Percentiles rank a stretch among this genome's conserved stretches.
Evolutionary conservation across 2,797 vertebrate species (phyloP).

Genomic region (Pachyuromys duprasi): DNA sequence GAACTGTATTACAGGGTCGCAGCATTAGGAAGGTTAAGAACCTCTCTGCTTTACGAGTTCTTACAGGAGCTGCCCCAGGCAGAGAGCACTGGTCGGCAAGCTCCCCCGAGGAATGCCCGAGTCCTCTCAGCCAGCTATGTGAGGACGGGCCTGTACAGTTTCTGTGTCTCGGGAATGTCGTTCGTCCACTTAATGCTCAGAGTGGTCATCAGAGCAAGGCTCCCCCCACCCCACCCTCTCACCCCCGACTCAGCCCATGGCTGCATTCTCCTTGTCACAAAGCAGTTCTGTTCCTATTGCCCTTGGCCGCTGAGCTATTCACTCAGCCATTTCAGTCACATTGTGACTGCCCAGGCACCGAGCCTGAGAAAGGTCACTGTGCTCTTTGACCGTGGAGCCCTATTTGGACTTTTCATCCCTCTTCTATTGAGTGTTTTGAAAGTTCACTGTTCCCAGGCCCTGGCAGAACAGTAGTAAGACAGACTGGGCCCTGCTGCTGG

Average conservation of each 20-base stretch:
- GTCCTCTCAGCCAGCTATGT: not conserved
- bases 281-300: conserved; percentile 7
- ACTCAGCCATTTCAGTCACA: not conserved
- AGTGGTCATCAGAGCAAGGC: not conserved
- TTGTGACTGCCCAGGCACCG: not conserved
- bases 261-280: conserved; percentile 32
- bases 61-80: fast-evolving
- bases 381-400: not conserved
- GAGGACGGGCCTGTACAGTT: too few species aligned
- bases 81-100: not conserved
- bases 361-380: not conserved
- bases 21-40: not conserved
- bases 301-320: not conserved
- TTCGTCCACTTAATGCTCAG: not conserved
- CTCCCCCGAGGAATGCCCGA: not conserved
- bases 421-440: not conserved
- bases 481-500: not conserved
- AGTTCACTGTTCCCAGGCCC: not conserved
- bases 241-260: not conserved
- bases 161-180: fast-evolving
- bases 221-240: not conserved
- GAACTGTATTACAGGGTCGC: not conserved
- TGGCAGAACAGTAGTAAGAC: not conserved
- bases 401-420: not conserved
- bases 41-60: not conserved